These are phyloP conservation scores for Hipparchia sbordonii DNA, from an alignment of 2,888 invertebrate genomes.

Conservation along the genomic window DNA sequence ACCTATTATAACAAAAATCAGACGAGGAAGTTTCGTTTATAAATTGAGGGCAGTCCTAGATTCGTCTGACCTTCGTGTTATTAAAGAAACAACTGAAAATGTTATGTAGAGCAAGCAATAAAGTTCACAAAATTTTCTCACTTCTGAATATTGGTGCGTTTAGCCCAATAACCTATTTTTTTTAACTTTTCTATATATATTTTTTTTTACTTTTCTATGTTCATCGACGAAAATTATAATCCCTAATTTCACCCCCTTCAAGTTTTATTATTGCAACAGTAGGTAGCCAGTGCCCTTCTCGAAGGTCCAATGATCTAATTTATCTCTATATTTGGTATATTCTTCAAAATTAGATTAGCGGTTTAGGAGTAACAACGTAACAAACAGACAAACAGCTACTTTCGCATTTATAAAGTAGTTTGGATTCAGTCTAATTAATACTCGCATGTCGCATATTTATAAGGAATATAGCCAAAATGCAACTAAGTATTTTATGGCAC, in stretches of 20 bases:
- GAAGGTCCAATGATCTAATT: no score
- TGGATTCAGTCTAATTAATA: no score
- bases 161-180: not conserved
- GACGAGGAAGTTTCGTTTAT: not conserved
- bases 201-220: not conserved
- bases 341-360: no score
- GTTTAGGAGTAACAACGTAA: no score
- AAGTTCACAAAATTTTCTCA: not conserved
- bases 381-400: no score
- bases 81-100: constrained; percentile 2
- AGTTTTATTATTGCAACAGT: no score
- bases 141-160: not conserved
- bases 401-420: no score
- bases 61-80: constrained; percentile 3
- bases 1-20: not conserved
- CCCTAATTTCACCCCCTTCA: no score
- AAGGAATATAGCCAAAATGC: not conserved
- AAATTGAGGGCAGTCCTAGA: not conserved
- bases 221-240: not conserved
- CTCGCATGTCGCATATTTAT: no score
- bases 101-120: constrained; percentile 9
- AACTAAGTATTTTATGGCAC: constrained; percentile 1
- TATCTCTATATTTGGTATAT: no score
- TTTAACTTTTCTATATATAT: not conserved
- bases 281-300: no score